phyloP scores from a whole-genome alignment of 2,113 vertebrate species.

The Gobio gobio region DNA sequence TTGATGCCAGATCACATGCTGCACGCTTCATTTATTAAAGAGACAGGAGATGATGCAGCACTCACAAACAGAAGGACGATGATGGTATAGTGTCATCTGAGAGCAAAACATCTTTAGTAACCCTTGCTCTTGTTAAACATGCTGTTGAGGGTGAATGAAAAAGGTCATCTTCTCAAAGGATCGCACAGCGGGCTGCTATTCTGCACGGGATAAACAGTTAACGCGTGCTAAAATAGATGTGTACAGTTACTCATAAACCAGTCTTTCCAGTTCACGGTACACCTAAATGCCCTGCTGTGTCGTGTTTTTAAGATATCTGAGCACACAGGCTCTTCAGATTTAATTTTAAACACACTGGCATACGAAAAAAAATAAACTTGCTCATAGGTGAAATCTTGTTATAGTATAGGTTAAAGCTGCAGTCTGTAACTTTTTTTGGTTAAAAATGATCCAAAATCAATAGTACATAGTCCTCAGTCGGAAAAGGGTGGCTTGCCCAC shows the following conservation, averaged over 20 bases:
- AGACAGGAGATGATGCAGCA: conserved; percentile 8
- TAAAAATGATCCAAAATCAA: too few relatives aligned
- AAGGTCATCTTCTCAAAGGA: conserved; percentile 24
- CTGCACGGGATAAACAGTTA: background rate
- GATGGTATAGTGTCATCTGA: background rate
- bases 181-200: background rate
- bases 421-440: too few relatives aligned
- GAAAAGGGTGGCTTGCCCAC: too few relatives aligned
- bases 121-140: background rate
- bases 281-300: background rate
- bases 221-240: background rate
- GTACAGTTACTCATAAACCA: conserved; percentile 45
- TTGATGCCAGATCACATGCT: background rate
- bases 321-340: background rate
- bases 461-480: too few relatives aligned
- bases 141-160: background rate
- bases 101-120: conserved; percentile 16
- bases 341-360: background rate
- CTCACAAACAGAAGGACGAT: background rate
- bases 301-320: background rate
- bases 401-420: background rate
- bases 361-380: background rate
- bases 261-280: conserved; percentile 33
- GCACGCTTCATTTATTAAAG: conserved; percentile 18
- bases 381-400: background rate